Base-by-base conservation (phyloP, 1,140 invertebrate genomes). In the Listronotus oregonensis region DNA sequence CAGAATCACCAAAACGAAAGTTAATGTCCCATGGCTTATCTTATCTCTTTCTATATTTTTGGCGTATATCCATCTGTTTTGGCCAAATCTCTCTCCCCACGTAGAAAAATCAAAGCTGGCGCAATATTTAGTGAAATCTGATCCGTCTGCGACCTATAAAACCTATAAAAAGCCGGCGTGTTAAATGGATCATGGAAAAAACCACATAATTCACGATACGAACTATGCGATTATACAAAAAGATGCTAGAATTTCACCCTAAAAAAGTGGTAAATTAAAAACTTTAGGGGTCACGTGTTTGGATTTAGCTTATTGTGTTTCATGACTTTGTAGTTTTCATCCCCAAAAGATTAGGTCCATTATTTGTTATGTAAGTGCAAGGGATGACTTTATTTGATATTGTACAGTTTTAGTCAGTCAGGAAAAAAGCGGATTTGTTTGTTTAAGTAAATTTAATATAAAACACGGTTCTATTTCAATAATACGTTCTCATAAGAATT, bases 151-250 rank as follows among this genome's bases (percentile, higher is more conserved):
- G n/a, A 47, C 51, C 51, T 31, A 54, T 54, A 54, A 54, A 54
- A 52, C 51, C 51, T 31, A 54, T 54, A 54, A 54, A 54, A 52
- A 54, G 17, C 44, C 44, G 44, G 51, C 34, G 51, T 68, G 69
- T 70, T 68, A 65, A 70, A 70, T 70, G 66, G 69, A 43, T 68
- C 62, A 70, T 70, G 59, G 50, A 43, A 70, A 62, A 62, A 56
- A 47, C 66, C 57, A 37, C 66, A 70, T 70, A 70, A 70, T 68
- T 59, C 54, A 61, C 21, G 44, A 17, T 47, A 47, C 21, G 21
- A 18, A 47, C 44, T 27, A 27, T 47, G n/a, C 44, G 69, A 70
- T 70, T 68, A 65, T 55, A 63, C 40, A 49, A 47, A 49, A 62
- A 54, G 10, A 31, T 31, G 11, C 21, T 32, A 32, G 21, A 18